Percentiles rank a stretch among this genome's conserved stretches.
Evolutionary conservation across 2,888 invertebrate genomes (phyloP).

Genomic region (Taenaris catops): DNA sequence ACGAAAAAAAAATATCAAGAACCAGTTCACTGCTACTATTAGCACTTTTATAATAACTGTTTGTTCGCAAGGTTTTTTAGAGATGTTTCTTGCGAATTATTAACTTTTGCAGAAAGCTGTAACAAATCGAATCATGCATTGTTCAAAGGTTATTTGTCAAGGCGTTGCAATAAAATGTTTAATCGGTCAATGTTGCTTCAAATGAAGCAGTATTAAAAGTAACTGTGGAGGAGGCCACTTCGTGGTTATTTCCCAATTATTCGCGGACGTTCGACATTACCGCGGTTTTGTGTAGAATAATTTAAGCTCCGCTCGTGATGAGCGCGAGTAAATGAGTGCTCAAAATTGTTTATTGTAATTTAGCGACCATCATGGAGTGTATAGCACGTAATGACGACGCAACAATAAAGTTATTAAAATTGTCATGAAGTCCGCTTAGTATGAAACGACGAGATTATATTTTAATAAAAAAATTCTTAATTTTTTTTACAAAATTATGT

Average conservation of each 20-base stretch:
- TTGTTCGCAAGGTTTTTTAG: too few relatives aligned
- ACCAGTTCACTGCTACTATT: too few relatives aligned
- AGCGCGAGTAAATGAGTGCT: constrained; percentile 63
- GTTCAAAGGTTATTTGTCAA: constrained; percentile 20
- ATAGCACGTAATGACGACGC: constrained; percentile 56
- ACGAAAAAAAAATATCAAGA: too few relatives aligned
- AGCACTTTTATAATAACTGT: too few relatives aligned
- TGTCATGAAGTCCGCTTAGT: constrained; percentile 41
- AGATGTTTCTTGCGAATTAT: too few relatives aligned
- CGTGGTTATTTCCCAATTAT: constrained; percentile 73
- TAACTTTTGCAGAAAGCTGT: too few relatives aligned
- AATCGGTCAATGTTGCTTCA: constrained; percentile 43
- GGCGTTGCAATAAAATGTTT: constrained; percentile 31
- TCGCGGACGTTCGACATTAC: constrained; percentile 69
- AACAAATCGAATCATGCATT: too few relatives aligned
- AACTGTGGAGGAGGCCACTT: constrained; percentile 56
- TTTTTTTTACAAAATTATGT: too few relatives aligned
- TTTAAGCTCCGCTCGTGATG: constrained; percentile 65
- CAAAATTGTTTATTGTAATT: constrained; percentile 75
- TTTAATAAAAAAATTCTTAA: too few relatives aligned
- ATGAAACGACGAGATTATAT: constrained; percentile 33
- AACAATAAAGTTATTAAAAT: constrained; percentile 64
- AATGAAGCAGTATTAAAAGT: constrained; percentile 66
- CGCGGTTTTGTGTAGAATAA: constrained; percentile 65
- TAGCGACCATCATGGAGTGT: constrained; percentile 57